Evolutionary conservation across 2,797 vertebrate species (phyloP).

Genomic region (Heterohyrax brucei): DNA sequence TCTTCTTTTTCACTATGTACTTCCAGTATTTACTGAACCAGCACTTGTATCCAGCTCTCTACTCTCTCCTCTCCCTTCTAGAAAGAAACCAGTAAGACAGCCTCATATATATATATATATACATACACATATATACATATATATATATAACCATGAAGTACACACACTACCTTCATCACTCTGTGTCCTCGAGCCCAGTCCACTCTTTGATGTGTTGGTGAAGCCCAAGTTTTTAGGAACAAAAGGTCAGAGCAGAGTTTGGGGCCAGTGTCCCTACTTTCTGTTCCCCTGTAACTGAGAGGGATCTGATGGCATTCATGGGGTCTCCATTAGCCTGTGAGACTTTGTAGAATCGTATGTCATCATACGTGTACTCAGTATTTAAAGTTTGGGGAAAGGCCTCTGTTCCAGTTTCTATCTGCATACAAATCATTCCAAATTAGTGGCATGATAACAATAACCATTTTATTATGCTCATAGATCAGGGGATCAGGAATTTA

Average conservation of each 20-base stretch:
- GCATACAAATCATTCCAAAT: constrained; percentile 15
- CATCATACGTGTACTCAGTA: background rate
- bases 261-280: constrained; percentile 3
- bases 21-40: too few relatives aligned
- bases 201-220: too few relatives aligned
- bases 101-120: too few relatives aligned
- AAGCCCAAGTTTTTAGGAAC: constrained; percentile 2
- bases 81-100: too few relatives aligned
- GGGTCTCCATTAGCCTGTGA: background rate
- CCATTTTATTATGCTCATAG: constrained; percentile 36
- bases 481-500: constrained; percentile 36
- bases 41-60: too few relatives aligned
- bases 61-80: too few relatives aligned
- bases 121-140: too few relatives aligned
- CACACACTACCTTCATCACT: too few relatives aligned
- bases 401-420: background rate
- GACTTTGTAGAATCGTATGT: background rate
- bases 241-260: constrained; percentile 22
- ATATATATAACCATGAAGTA: too few relatives aligned
- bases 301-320: constrained; percentile 13
- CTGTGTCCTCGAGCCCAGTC: too few relatives aligned
- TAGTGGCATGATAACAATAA: background rate
- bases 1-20: too few relatives aligned
- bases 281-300: background rate
- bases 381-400: constrained; percentile 32